phyloP scores from a whole-genome alignment of 2,888 invertebrate genomes.

The Cybosia mesomella region DNA sequence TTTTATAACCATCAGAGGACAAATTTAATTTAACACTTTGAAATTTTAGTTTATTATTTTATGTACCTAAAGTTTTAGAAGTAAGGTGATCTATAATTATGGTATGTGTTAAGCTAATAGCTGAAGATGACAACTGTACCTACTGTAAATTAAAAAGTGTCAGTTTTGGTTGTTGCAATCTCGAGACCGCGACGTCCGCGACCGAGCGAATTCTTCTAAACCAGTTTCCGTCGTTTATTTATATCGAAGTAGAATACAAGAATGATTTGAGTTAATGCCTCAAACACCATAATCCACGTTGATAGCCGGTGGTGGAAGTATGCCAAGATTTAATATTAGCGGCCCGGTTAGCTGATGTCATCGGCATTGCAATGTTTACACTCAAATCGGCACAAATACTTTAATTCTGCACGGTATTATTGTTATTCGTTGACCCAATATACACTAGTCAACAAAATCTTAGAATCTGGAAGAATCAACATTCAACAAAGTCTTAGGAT shows the following conservation, averaged over 20 bases:
- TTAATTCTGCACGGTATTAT: constrained; percentile 1
- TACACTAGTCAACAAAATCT: background rate
- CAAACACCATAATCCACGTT: constrained; percentile 65
- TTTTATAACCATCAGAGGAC: no score
- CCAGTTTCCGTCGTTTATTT: constrained; percentile 25
- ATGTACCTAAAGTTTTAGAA: no score
- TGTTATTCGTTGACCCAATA: background rate
- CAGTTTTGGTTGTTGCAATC: background rate
- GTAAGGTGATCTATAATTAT: no score
- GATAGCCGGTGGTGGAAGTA: constrained; percentile 62
- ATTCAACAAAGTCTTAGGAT: background rate
- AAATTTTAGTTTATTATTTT: no score
- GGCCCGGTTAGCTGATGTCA: constrained; percentile 75
- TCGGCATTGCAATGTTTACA: constrained; percentile 72
- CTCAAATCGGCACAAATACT: constrained; percentile 16
- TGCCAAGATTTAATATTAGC: constrained; percentile 85
- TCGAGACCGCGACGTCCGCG: background rate
- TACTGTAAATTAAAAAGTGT: background rate
- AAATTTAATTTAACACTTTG: no score
- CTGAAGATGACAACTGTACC: no score
- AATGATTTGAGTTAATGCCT: constrained; percentile 35
- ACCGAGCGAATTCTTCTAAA: background rate
- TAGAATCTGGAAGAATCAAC: background rate
- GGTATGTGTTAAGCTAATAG: no score
- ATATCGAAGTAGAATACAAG: constrained; percentile 22